Percentiles rank a stretch among this genome's conserved stretches.
Conservation (phyloP, 1,140 invertebrate species). For the Aphelenchoides avenae region DNA sequence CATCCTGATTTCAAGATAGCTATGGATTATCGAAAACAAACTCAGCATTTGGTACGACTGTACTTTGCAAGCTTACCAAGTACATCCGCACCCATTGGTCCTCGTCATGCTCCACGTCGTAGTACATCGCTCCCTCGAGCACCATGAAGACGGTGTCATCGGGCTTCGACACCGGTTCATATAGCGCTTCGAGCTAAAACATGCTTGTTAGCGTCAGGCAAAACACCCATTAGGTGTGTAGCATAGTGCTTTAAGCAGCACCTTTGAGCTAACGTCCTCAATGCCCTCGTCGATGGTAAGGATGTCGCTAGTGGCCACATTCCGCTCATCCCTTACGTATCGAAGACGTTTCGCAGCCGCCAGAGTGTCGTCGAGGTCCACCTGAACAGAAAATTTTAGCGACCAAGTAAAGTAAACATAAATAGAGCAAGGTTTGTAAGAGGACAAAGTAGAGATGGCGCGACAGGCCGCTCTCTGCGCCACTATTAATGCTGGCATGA, state of each 20-base stretch:
- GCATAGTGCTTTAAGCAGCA: too few relatives aligned
- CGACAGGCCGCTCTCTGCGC: too few relatives aligned
- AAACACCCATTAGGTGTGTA: too few relatives aligned
- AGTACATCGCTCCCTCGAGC: constrained; percentile 39
- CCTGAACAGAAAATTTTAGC: too few relatives aligned
- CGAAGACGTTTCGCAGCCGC: constrained; percentile 48
- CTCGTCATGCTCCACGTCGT: constrained; percentile 24
- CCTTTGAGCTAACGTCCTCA: constrained; percentile 22
- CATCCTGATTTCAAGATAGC: too few relatives aligned
- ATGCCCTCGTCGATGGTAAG: constrained; percentile 17
- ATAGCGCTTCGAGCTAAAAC: too few relatives aligned
- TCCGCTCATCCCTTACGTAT: constrained; percentile 34
- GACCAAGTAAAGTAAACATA: too few relatives aligned
- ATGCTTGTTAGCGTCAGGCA: too few relatives aligned
- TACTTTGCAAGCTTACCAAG: constrained; percentile 44
- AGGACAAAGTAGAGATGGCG: too few relatives aligned
- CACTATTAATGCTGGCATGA: too few relatives aligned
- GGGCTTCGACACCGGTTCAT: constrained; percentile 38
- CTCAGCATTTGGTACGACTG: constrained; percentile 51
- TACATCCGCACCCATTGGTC: constrained; percentile 43
- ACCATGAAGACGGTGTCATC: constrained; percentile 44
- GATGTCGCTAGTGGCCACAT: constrained; percentile 12
- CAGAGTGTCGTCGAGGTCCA: constrained; percentile 48
- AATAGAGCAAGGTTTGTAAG: too few relatives aligned
- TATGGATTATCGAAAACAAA: too few relatives aligned